Base-by-base conservation (phyloP, 1,140 invertebrate species). In the Drosophila sechellia region DNA sequence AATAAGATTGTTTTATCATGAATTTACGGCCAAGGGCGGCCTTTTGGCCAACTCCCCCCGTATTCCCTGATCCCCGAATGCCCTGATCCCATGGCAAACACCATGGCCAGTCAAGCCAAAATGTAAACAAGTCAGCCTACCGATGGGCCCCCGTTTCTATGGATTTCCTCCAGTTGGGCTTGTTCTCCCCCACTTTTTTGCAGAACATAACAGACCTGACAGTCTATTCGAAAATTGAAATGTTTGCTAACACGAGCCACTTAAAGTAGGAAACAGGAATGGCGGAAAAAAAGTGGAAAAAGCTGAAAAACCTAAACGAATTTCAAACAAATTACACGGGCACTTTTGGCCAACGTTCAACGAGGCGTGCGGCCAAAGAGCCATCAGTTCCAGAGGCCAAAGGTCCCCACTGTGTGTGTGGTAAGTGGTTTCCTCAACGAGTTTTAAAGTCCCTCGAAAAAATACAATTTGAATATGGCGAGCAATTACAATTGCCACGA, bases 1-100 rank as follows among this genome's bases (percentile, higher is more conserved):
- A 87, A 87, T 87, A 89, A 87, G 84, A 87, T 87, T 87, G 83
- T 87, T 87, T 83, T 87, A 89, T 60, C 83, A 89, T 79, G 83
- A 87, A 89, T 87, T 87, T 87, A 89, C 71, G 79, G 83, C 75
- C 84, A 56, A 66, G 74, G 54, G 68, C 68, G 46, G 46, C 54
- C 17, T 13, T 25, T 13, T 13, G 46, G 48, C 35, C 58, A 40
- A 20, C 56, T 31, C 49, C 35, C 10, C 27, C 27, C 6, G 6
- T 1, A 17, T 39, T 12, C 37, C 37, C 37, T 11, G 12, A 13
- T 13, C 2, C 37, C 5, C 12, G 3, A 3, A 39, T 39, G 8
- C 39, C 52, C 63, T 50, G 52, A 60, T 77, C 57, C 49, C 37
- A 45, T 39, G 56, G 59, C 72, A 81, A 55, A 73, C 55, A 48